These are phyloP conservation scores for Panulirus ornatus DNA, from an alignment of 1,140 invertebrate species.

Conservation along the genomic window DNA sequence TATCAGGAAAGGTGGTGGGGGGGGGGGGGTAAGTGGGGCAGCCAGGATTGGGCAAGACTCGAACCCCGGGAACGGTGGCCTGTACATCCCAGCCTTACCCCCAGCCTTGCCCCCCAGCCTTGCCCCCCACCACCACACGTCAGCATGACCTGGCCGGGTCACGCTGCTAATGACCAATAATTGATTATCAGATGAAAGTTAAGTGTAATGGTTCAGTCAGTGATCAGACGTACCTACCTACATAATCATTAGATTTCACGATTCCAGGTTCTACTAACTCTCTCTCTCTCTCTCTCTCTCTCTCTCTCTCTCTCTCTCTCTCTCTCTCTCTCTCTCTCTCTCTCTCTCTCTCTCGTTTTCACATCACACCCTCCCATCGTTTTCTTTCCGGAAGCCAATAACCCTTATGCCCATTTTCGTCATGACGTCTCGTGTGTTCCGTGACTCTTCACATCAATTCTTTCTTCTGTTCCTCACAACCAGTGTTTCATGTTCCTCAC, in stretches of 20 bases:
- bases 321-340: not conserved
- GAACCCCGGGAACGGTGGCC: no score
- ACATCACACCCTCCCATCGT: not conserved
- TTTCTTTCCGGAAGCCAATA: no score
- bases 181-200: not conserved
- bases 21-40: not conserved
- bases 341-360: not conserved
- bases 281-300: constrained; percentile 21
- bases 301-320: not conserved
- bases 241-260: not conserved
- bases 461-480: no score
- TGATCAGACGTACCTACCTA: no score
- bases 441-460: no score
- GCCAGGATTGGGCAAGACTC: no score
- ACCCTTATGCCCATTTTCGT: no score
- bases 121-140: not conserved
- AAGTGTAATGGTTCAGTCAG: not conserved
- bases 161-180: no score
- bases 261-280: not conserved
- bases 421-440: no score
- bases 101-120: not conserved
- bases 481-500: no score
- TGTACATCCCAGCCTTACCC: not conserved
- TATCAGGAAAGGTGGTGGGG: not conserved
- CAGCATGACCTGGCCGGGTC: no score